phyloP scores from a whole-genome alignment of 2,888 invertebrate species.

The Uloborus plumipes region DNA sequence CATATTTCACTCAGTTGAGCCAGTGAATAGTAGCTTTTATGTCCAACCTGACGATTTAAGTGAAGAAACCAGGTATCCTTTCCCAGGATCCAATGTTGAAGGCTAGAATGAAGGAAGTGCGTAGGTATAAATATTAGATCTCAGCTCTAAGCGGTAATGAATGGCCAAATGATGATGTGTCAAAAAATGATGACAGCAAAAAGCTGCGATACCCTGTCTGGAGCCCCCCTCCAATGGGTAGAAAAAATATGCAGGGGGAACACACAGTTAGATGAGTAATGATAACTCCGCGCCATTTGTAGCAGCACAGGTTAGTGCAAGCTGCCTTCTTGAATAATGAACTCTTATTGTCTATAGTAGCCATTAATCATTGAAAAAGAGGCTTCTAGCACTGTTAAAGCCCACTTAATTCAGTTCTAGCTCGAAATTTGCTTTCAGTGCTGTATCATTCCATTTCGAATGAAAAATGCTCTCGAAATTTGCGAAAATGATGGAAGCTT shows the following conservation, averaged over 20 bases:
- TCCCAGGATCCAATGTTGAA: conserved; percentile 24
- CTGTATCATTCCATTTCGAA: conserved; percentile 52
- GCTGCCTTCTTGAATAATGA: conserved; percentile 55
- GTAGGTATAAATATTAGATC: conserved; percentile 42
- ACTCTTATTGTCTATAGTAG: conserved; percentile 53
- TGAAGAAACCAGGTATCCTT: conserved; percentile 25
- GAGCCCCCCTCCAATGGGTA: conserved; percentile 11
- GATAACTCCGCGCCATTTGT: conserved; percentile 35
- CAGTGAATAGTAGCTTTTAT: too few species aligned
- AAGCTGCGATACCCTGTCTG: conserved; percentile 20
- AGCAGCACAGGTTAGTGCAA: conserved; percentile 43
- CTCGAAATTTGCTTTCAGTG: conserved; percentile 38
- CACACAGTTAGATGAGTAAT: conserved; percentile 38
- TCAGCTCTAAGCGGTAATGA: conserved; percentile 29
- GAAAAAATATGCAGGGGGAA: conserved; percentile 18
- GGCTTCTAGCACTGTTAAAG: conserved; percentile 32
- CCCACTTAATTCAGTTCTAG: conserved; percentile 39
- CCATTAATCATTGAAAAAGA: conserved; percentile 52
- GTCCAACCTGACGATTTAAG: neutral
- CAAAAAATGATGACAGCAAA: conserved; percentile 53
- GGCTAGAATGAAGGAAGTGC: conserved; percentile 15
- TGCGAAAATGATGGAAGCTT: conserved; percentile 57
- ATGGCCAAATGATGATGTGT: conserved; percentile 57
- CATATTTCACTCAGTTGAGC: too few species aligned
- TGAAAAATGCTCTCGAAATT: conserved; percentile 57